A percentile compares a stretch with the other conserved stretches of the same genome.
These are phyloP conservation scores for Lophotis ruficrista DNA, from an alignment of 2,113 vertebrate species.

Conservation along the genomic window DNA sequence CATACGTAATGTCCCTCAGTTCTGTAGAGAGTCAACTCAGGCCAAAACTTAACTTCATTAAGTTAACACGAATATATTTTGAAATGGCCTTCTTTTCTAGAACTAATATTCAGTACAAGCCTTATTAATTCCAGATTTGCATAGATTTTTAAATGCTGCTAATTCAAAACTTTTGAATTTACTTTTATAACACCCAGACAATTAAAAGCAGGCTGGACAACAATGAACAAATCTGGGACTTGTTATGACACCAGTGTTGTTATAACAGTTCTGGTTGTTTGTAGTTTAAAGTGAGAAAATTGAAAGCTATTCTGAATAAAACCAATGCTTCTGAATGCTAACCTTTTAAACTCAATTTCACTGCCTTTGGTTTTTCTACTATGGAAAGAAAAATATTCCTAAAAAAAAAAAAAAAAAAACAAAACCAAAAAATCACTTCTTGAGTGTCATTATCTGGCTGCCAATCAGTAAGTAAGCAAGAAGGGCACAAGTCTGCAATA, in stretches of 20 bases:
- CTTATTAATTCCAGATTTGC: conserved; percentile 45
- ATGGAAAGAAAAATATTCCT: not conserved
- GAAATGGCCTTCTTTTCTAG: not conserved
- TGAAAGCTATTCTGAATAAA: conserved; percentile 44
- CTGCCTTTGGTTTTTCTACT: not conserved
- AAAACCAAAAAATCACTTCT: not conserved
- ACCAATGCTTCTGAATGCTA: not conserved
- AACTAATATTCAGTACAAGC: not conserved
- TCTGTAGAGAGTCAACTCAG: not conserved
- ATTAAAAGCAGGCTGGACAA: conserved; percentile 54
- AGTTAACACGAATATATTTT: not conserved
- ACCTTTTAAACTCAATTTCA: conserved; percentile 17
- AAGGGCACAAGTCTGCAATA: conserved; percentile 29
- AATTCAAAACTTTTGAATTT: conserved; percentile 55
- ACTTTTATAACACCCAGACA: conserved; percentile 36
- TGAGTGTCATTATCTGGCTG: conserved; percentile 1
- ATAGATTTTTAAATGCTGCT: conserved; percentile 18
- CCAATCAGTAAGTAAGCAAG: conserved; percentile 16
- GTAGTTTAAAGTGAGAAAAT: conserved; percentile 50
- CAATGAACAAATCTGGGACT: conserved; percentile 37
- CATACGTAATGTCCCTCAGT: not conserved
- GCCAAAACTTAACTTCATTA: not conserved
- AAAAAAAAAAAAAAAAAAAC: not conserved
- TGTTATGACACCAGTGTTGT: conserved; percentile 39
- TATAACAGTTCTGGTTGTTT: conserved; percentile 26